phyloP scores from a whole-genome alignment of 2,888 invertebrate species.

The Lasioglossum zephyrum region DNA sequence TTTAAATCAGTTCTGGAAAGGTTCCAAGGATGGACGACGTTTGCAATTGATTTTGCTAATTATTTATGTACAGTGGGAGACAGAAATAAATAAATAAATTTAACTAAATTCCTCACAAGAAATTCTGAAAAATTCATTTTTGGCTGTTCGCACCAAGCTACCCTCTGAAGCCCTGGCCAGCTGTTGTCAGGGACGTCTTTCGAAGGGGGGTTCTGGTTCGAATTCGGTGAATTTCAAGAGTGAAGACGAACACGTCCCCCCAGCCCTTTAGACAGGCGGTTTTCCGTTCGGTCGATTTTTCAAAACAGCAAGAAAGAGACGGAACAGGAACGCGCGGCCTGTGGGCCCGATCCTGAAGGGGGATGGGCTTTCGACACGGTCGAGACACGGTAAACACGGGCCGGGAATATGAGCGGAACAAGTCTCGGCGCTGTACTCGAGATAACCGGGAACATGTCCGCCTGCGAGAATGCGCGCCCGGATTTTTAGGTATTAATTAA shows the following conservation, averaged over 20 bases:
- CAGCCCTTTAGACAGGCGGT: constrained; percentile 26
- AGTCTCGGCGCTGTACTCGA: constrained; percentile 45
- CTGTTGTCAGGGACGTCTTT: constrained; percentile 62
- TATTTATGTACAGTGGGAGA: not conserved
- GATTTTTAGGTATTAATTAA: constrained; percentile 51
- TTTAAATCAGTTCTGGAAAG: not conserved
- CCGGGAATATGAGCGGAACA: constrained; percentile 46
- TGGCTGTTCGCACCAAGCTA: not conserved
- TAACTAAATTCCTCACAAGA: not conserved
- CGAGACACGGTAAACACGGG: constrained; percentile 48
- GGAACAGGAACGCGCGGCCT: not conserved
- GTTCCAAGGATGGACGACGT: not conserved
- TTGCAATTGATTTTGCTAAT: not conserved
- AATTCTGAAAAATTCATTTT: not conserved
- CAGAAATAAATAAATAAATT: not conserved
- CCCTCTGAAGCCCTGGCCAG: constrained; percentile 47
- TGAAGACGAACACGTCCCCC: constrained; percentile 63
- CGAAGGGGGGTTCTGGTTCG: constrained; percentile 24
- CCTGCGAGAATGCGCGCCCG: constrained; percentile 3
- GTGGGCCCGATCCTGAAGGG: constrained; percentile 27
- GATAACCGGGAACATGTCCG: constrained; percentile 45
- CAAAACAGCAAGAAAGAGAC: constrained; percentile 28
- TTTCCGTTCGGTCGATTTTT: constrained; percentile 59
- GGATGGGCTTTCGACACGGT: constrained; percentile 42
- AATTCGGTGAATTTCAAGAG: constrained; percentile 56